phyloP scores from a whole-genome alignment of 2,888 invertebrate species.

The Laothoe populi region DNA sequence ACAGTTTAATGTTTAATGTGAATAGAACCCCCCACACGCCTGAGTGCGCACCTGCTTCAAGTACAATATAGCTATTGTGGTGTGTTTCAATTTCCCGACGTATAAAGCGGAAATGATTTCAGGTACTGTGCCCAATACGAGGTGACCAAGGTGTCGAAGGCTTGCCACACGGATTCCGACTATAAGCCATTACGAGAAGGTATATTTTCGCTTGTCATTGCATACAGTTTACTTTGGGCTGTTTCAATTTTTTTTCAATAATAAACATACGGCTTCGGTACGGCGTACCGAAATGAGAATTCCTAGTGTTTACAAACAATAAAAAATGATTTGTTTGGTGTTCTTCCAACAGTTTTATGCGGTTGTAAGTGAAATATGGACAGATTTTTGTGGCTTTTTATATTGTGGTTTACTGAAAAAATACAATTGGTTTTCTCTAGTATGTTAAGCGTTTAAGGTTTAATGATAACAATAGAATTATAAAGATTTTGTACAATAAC shows the following conservation, averaged over 20 bases:
- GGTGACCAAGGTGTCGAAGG: conserved; percentile 92
- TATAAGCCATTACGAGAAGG: conserved; percentile 91
- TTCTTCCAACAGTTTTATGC: conserved; percentile 12
- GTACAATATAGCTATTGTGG: conserved; percentile 55
- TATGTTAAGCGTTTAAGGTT: not conserved
- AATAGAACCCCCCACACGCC: not conserved
- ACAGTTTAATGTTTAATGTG: not conserved
- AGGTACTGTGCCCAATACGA: conserved; percentile 95
- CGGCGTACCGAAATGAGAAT: conserved; percentile 13
- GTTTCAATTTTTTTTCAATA: conserved; percentile 17
- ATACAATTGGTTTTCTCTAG: not conserved
- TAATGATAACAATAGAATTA: too few species aligned
- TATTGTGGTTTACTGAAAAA: not conserved
- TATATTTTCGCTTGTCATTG: conserved; percentile 59
- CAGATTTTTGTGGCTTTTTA: conserved; percentile 13
- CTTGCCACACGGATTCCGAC: conserved; percentile 90
- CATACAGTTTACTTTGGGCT: not conserved
- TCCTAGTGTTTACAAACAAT: conserved; percentile 14
- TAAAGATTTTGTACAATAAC: too few species aligned
- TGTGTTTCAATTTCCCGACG: conserved; percentile 49
- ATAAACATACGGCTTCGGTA: conserved; percentile 13
- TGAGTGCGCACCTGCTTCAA: conserved; percentile 46
- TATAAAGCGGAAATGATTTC: conserved; percentile 52
- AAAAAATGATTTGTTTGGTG: conserved; percentile 5
- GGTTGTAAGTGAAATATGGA: conserved; percentile 33